phyloP scores from a whole-genome alignment of 2,888 invertebrate species.

The Hoplodrina ambigua region DNA sequence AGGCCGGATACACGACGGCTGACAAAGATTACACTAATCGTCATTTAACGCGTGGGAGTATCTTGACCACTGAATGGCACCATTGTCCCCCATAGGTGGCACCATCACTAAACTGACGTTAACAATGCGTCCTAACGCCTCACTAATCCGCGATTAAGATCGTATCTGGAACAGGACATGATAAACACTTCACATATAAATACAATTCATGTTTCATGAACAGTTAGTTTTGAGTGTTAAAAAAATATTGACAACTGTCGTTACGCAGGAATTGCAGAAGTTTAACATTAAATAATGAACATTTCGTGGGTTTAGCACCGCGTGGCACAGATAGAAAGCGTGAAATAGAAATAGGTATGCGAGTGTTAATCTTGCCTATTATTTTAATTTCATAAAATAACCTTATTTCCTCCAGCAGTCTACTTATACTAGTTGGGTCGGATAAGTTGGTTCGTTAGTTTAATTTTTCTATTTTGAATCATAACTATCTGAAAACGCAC shows the following conservation, averaged over 20 bases:
- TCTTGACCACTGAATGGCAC: conserved; percentile 70
- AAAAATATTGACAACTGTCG: conserved; percentile 74
- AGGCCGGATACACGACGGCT: conserved; percentile 74
- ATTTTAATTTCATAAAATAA: too few relatives aligned
- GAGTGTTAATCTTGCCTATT: too few relatives aligned
- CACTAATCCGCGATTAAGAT: conserved; percentile 87
- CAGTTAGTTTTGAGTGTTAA: conserved; percentile 80
- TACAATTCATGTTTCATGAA: conserved; percentile 76
- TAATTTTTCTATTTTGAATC: too few relatives aligned
- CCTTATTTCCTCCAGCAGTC: too few relatives aligned
- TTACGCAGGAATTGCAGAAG: conserved; percentile 45
- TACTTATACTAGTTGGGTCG: too few relatives aligned
- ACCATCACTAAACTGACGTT: conserved; percentile 76
- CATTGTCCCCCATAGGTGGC: conserved; percentile 83
- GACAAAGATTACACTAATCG: conserved; percentile 69
- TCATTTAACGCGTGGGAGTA: conserved; percentile 80
- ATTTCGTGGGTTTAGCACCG: not conserved
- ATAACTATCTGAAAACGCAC: too few relatives aligned
- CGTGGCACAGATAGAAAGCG: too few relatives aligned
- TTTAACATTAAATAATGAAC: not conserved
- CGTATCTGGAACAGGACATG: conserved; percentile 80
- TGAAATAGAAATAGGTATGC: too few relatives aligned
- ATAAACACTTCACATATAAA: conserved; percentile 87
- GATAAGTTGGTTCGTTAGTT: too few relatives aligned
- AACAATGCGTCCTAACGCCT: conserved; percentile 80